phyloP scores from a whole-genome alignment of 2,113 vertebrate species.

The Platichthys stellatus region DNA sequence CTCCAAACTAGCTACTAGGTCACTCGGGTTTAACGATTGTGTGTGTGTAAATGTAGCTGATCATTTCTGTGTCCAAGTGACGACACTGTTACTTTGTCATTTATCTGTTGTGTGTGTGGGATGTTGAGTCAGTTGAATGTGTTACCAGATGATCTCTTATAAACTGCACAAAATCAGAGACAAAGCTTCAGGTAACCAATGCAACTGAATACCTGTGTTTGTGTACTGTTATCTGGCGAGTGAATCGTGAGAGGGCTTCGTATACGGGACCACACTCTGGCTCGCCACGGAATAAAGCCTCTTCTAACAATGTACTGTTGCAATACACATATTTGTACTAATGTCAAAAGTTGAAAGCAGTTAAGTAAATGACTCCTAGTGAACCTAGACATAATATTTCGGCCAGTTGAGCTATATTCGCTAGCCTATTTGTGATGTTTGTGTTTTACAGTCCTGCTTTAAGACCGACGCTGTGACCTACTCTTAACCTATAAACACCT shows the following conservation, averaged over 20 bases:
- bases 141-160: conserved; percentile 74
- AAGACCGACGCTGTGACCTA: conserved; percentile 62
- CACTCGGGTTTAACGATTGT: conserved; percentile 74
- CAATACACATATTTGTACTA: conserved; percentile 74
- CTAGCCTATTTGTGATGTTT: conserved; percentile 72
- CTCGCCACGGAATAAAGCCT: conserved; percentile 67
- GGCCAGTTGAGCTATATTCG: conserved; percentile 72
- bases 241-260: conserved; percentile 67
- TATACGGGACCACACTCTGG: conserved; percentile 62
- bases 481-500: conserved; percentile 65
- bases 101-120: not conserved
- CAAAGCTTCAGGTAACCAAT: conserved; percentile 73
- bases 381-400: conserved; percentile 66
- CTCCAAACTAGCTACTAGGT: conserved; percentile 79
- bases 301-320: conserved; percentile 69
- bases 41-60: conserved; percentile 33
- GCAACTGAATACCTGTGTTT: conserved; percentile 54
- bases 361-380: conserved; percentile 71
- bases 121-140: conserved; percentile 60
- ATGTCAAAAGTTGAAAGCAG: conserved; percentile 76
- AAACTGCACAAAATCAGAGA: conserved; percentile 77
- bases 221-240: conserved; percentile 62
- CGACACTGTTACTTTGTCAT: no score
- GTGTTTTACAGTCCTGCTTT: conserved; percentile 69
- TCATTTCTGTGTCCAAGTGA: no score